Conservation (phyloP, 2,797 vertebrate species). For the Botia almorhae region DNA sequence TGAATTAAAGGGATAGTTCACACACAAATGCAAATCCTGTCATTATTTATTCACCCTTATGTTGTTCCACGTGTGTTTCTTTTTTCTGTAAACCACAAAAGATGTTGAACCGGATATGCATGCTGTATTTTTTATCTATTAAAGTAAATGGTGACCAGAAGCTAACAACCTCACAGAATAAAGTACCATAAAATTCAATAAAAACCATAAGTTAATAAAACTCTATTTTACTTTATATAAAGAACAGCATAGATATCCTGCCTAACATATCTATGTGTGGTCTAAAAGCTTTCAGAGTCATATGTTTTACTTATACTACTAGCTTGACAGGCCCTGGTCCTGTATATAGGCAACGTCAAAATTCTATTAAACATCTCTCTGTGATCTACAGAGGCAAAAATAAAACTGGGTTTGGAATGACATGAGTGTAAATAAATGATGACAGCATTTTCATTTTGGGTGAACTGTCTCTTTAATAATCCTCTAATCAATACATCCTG, state of each 20-base stretch:
- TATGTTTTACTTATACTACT: neutral
- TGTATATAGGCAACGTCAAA: neutral
- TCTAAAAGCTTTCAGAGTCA: too few relatives aligned
- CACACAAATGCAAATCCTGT: neutral
- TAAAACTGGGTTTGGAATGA: neutral
- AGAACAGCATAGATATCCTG: too few relatives aligned
- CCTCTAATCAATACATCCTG: constrained; percentile 69
- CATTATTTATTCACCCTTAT: neutral
- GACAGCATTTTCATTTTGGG: neutral
- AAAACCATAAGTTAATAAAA: neutral
- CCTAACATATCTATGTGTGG: too few relatives aligned
- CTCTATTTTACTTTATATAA: too few relatives aligned
- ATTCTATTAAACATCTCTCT: neutral
- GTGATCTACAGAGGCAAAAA: neutral
- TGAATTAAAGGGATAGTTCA: constrained; percentile 49
- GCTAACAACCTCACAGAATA: neutral
- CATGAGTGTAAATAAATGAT: neutral
- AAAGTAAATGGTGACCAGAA: neutral
- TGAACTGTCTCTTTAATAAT: constrained; percentile 58
- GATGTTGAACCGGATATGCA: neutral
- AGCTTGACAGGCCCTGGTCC: neutral
- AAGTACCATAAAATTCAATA: neutral
- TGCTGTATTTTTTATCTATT: neutral
- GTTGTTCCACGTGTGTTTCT: neutral
- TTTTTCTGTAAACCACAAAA: neutral